Conservation (phyloP, 2,888 invertebrate species). For the Xestobium rufovillosum region DNA sequence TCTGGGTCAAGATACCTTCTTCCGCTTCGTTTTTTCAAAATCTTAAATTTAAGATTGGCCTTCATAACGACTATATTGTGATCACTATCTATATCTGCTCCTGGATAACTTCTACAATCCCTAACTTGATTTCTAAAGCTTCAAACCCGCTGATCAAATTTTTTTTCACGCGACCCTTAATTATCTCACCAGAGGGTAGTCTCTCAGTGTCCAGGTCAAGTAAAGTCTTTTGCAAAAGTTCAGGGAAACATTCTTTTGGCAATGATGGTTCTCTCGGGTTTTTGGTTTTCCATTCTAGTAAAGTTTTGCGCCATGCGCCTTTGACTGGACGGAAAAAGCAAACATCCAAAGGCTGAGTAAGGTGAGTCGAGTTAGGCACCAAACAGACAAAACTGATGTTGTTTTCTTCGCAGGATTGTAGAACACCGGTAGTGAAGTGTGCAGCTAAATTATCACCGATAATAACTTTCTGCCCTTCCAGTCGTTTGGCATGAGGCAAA, state of each 20-base stretch:
- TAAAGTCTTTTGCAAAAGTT: background rate
- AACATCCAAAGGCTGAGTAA: slow-evolving; percentile 1
- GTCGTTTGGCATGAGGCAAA: slow-evolving; percentile 2
- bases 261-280: background rate
- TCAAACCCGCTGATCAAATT: background rate
- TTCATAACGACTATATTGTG: too few relatives aligned
- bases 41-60: too few relatives aligned
- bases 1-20: too few relatives aligned
- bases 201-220: background rate
- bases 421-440: slow-evolving; percentile 9
- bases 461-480: slow-evolving; percentile 7
- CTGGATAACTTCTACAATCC: too few relatives aligned
- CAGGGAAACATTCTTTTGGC: background rate
- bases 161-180: background rate
- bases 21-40: too few relatives aligned
- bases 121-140: too few relatives aligned
- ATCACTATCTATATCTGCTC: too few relatives aligned
- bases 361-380: slow-evolving; percentile 8
- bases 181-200: too few relatives aligned
- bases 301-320: background rate
- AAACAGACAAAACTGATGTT: slow-evolving; percentile 10
- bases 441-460: slow-evolving; percentile 14
- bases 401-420: slow-evolving; percentile 6
- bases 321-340: background rate
- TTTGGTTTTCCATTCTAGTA: background rate